phyloP scores from a whole-genome alignment of 2,113 vertebrate species.

The Corythoichthys intestinalis region DNA sequence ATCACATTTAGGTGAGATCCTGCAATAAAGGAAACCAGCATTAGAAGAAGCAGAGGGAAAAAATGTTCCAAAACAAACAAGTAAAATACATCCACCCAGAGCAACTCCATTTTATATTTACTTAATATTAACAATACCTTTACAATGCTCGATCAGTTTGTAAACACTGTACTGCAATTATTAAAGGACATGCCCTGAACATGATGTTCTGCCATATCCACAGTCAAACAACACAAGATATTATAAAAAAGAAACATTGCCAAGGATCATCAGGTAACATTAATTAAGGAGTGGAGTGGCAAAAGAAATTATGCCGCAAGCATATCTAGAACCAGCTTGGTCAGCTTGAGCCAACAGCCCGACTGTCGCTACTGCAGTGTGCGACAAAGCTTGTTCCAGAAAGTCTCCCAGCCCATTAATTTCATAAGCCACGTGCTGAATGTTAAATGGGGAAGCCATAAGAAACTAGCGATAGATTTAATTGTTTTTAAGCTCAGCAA shows the following conservation, averaged over 20 bases:
- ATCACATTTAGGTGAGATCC: slow-evolving; percentile 75
- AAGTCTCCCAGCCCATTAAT: neutral
- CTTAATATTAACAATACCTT: neutral
- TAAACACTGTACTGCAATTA: neutral
- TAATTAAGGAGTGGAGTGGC: neutral
- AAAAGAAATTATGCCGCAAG: neutral
- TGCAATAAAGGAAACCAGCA: slow-evolving; percentile 66
- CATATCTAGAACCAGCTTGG: neutral
- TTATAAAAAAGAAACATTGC: neutral
- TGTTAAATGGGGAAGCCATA: neutral
- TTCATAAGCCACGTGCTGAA: neutral
- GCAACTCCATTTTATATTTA: slow-evolving; percentile 1
- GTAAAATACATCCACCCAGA: slow-evolving; percentile 18
- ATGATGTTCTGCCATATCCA: neutral
- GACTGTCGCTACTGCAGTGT: neutral
- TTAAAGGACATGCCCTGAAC: neutral
- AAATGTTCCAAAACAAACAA: slow-evolving; percentile 5
- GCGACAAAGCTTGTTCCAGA: slow-evolving; percentile 2
- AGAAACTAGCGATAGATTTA: neutral
- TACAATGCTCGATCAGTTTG: neutral
- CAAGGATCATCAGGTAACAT: neutral
- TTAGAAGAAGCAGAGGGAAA: slow-evolving; percentile 14
- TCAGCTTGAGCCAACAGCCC: neutral
- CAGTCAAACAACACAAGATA: neutral
- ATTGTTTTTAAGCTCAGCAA: neutral